Evolutionary conservation across 2,888 invertebrate genomes (phyloP), one percentile per base, ranked within the genome.

Genomic region (Coecobrya sp.): DNA sequence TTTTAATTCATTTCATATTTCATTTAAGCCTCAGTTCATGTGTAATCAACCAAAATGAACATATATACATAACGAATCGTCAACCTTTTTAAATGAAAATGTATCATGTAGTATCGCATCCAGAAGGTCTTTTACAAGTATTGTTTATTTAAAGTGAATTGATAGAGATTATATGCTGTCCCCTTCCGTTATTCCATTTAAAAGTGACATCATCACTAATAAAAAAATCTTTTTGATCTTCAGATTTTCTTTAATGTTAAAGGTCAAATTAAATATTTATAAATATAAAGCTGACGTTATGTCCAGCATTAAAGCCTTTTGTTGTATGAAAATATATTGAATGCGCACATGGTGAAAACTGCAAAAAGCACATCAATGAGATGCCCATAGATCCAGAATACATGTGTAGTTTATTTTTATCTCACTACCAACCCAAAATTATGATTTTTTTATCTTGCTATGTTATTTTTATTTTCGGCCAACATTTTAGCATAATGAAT

Each of bases 171-270:
- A 42, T 16, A 36, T 11, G 65, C 19, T 30, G 36, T 55, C 30
- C 25, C 42, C 27, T 55, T 81, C 84, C 84, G 62, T 65, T 65
- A 65, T 84, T 87, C 65, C 25, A 62, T 88, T 88, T 88, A 88
- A 81, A 81, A 8, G 13, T 88, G 88, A 88, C 88, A 88, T 88
- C 88, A 55, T 42, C 73, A 1, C 52, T 42, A n/a, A 55, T n/a
- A 16, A n/a, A 55, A 42, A 13, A 55, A 42, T 4, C 30, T 36
- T 36, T 36, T 36, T 36, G 36, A 7, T 36, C 2, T 36, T 36
- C 7, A 36, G 7, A 7, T 10, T 79, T 87, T 62, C 59, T 87
- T 62, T 42, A 27, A 42, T 59, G 73, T 22, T 22, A 36, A 45
- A 42, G 59, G 59, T 76, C 59, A 59, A n/a, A n/a, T n/a, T n/a